phyloP scores from a whole-genome alignment of 30 jellyfish, hydroid and myxozoan species.

The Chironex yamaguchii region DNA sequence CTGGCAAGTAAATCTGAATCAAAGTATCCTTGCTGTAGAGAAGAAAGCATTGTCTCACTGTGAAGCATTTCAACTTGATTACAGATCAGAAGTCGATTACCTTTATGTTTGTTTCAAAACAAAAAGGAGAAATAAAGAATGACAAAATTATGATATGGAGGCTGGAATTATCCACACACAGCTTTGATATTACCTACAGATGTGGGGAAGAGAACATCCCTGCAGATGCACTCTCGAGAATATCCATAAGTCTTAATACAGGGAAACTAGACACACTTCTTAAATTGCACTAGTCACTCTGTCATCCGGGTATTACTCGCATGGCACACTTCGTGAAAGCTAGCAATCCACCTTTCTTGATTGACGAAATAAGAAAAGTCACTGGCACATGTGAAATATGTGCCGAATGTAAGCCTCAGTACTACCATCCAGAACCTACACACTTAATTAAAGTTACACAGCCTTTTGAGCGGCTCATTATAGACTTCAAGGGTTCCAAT shows the following conservation, averaged over 20 bases:
- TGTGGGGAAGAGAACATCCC: constrained; percentile 28
- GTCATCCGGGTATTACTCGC: constrained; percentile 60
- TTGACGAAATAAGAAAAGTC: constrained; percentile 7
- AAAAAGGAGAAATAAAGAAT: constrained; percentile 34
- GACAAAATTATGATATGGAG: constrained; percentile 33
- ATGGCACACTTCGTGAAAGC: constrained; percentile 26
- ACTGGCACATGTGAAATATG: constrained; percentile 46
- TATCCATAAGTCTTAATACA: constrained; percentile 23
- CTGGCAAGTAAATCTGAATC: constrained; percentile 52
- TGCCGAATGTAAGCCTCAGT: constrained; percentile 50
- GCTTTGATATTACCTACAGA: constrained; percentile 36
- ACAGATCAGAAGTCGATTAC: constrained; percentile 78
- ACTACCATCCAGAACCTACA: constrained; percentile 18
- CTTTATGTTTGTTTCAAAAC: constrained; percentile 9
- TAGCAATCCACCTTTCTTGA: constrained; percentile 27
- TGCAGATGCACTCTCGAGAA: constrained; percentile 47
- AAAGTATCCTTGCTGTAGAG: constrained; percentile 67
- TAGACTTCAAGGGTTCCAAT: constrained; percentile 58
- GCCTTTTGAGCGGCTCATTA: constrained; percentile 41
- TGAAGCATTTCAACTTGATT: constrained; percentile 65
- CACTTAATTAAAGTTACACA: constrained; percentile 51
- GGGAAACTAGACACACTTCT: neutral
- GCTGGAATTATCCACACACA: constrained; percentile 37
- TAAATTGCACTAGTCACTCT: constrained; percentile 5
- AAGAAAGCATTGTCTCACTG: constrained; percentile 70